These are phyloP conservation scores for Papilio polytes DNA, from an alignment of 1,140 invertebrate genomes.

Conservation along the genomic window DNA sequence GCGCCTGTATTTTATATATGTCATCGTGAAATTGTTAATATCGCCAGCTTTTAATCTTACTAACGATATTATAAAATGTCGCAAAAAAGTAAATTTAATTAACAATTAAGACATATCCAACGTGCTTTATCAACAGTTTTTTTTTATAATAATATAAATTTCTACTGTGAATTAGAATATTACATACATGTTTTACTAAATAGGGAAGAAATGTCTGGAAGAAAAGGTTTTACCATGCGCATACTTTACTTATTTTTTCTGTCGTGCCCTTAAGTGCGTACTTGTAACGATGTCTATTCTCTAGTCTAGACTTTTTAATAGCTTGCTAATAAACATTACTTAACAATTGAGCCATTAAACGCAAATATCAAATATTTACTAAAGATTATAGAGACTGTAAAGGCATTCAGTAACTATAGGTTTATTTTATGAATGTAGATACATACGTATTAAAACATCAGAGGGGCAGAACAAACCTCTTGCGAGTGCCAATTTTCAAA, in stretches of 20 bases:
- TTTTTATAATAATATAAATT: no score
- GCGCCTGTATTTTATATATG: conserved; percentile 56
- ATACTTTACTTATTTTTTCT: neutral
- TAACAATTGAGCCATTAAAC: neutral
- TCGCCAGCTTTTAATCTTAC: neutral
- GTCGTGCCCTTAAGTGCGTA: neutral
- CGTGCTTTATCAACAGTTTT: no score
- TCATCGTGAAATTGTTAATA: conserved; percentile 21
- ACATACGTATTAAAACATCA: conserved; percentile 14
- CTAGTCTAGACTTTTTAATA: neutral
- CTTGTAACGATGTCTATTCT: neutral
- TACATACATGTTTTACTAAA: neutral
- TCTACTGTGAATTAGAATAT: neutral
- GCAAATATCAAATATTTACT: neutral
- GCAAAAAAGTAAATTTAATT: neutral
- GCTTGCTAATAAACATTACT: neutral
- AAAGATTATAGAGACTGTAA: neutral
- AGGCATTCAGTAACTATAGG: neutral
- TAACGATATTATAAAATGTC: neutral
- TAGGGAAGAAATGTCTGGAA: neutral
- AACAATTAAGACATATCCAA: neutral
- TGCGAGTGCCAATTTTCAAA: conserved; percentile 70
- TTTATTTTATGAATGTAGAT: conserved; percentile 6
- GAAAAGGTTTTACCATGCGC: neutral
- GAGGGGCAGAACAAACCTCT: conserved; percentile 51